A percentile compares a stretch with the other conserved stretches of the same genome.
phyloP scores from a whole-genome alignment of 2,888 invertebrate species.

The Melieria crassipennis region DNA sequence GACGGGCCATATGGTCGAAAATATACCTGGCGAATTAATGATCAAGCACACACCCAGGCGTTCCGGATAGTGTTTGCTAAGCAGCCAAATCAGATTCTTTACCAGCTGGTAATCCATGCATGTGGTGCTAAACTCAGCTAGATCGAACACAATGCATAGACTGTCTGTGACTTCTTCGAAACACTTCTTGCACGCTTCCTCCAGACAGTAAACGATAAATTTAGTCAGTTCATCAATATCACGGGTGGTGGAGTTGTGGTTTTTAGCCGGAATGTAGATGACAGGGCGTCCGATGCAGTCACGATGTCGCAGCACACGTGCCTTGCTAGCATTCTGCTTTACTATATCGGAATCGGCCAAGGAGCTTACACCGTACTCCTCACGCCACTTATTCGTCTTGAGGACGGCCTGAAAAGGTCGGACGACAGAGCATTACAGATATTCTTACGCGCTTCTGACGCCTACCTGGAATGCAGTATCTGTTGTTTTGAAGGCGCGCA shows the following conservation, averaged over 20 bases:
- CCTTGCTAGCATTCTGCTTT: slow-evolving; percentile 73
- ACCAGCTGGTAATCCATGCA: slow-evolving; percentile 85
- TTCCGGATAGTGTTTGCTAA: slow-evolving; percentile 82
- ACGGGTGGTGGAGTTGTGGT: slow-evolving; percentile 76
- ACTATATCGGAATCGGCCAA: slow-evolving; percentile 68
- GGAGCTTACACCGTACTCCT: slow-evolving; percentile 75
- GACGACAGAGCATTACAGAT: background rate
- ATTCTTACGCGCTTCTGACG: background rate
- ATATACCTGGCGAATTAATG: slow-evolving; percentile 78
- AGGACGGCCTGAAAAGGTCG: slow-evolving; percentile 71
- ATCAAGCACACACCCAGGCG: slow-evolving; percentile 80
- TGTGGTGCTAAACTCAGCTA: slow-evolving; percentile 76
- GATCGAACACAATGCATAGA: slow-evolving; percentile 81
- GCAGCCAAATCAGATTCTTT: slow-evolving; percentile 81
- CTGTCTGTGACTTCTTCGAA: slow-evolving; percentile 84
- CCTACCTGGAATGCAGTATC: slow-evolving; percentile 79
- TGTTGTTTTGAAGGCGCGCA: slow-evolving; percentile 78
- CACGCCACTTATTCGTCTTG: slow-evolving; percentile 83
- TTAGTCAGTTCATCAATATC: slow-evolving; percentile 81
- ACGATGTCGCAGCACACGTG: slow-evolving; percentile 75
- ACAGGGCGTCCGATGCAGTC: slow-evolving; percentile 80
- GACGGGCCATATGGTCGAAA: slow-evolving; percentile 81
- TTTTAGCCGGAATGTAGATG: slow-evolving; percentile 81
- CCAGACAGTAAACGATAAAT: slow-evolving; percentile 81
- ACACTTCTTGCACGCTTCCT: slow-evolving; percentile 80